A percentile compares a stretch with the other conserved stretches of the same genome.
Evolutionary conservation across 1,140 invertebrate species (phyloP).

Genomic region (Saccostrea echinata): DNA sequence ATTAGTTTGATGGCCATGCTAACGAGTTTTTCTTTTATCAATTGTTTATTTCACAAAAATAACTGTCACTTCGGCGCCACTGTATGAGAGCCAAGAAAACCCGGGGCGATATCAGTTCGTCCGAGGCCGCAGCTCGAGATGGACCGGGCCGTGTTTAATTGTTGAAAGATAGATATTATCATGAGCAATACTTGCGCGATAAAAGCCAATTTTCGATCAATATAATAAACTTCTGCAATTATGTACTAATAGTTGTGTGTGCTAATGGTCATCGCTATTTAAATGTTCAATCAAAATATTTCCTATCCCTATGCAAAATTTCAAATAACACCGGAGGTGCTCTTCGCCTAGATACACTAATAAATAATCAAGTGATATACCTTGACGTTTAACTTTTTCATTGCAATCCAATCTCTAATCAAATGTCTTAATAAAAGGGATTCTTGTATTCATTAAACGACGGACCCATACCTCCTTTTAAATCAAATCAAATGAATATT

Average conservation of each 20-base stretch:
- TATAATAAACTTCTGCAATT: slow-evolving; percentile 28
- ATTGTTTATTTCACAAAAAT: slow-evolving; percentile 38
- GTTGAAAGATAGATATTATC: slow-evolving; percentile 12
- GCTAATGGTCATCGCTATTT: slow-evolving; percentile 28
- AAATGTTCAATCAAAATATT: slow-evolving; percentile 28
- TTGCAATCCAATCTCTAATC: slow-evolving; percentile 19
- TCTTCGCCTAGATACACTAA: not conserved
- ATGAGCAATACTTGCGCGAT: slow-evolving; percentile 15
- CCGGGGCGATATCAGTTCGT: not conserved
- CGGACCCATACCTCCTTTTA: not conserved
- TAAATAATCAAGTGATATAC: not conserved
- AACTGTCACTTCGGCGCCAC: not conserved
- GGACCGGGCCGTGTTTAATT: slow-evolving; percentile 8
- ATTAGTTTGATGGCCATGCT: slow-evolving; percentile 21
- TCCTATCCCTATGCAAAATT: slow-evolving; percentile 11
- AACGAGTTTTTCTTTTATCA: slow-evolving; percentile 36
- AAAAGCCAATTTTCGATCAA: slow-evolving; percentile 12
- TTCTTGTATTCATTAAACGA: slow-evolving; percentile 22
- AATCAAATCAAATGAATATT: slow-evolving; percentile 38
- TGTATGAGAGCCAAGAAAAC: not conserved
- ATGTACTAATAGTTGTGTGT: slow-evolving; percentile 25
- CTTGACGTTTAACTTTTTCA: slow-evolving; percentile 32
- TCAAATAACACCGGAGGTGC: not conserved
- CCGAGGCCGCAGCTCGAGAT: not conserved
- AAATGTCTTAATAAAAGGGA: slow-evolving; percentile 16